A percentile compares a stretch with the other conserved stretches of the same genome.
Conservation (phyloP, 2,797 vertebrate genomes). For the Cynopterus sphinx region DNA sequence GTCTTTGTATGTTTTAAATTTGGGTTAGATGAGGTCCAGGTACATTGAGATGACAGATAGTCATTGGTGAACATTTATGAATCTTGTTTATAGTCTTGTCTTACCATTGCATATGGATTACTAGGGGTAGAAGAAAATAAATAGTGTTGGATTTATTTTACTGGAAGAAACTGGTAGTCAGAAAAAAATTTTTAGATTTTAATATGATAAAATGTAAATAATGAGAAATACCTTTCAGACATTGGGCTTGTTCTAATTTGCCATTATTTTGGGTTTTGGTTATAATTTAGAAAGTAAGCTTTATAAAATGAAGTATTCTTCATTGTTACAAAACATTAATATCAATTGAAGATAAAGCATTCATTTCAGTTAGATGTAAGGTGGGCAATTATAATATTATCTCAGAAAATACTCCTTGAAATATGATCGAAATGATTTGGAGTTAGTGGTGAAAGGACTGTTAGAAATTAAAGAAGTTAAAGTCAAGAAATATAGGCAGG, state of each 20-base stretch:
- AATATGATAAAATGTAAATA: constrained; percentile 34
- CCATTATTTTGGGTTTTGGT: background rate
- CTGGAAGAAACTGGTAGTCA: background rate
- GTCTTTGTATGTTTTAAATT: background rate
- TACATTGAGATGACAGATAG: background rate
- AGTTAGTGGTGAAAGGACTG: background rate
- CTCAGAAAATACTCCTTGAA: background rate
- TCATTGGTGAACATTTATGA: background rate
- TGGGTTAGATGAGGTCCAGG: background rate
- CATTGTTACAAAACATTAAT: constrained; percentile 8
- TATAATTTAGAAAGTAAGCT: constrained; percentile 8
- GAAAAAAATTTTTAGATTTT: constrained; percentile 35
- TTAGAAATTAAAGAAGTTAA: constrained; percentile 27
- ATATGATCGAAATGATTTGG: background rate
- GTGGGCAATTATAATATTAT: background rate
- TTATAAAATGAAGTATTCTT: background rate
- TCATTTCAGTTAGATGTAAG: constrained; percentile 43
- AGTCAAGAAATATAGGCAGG: background rate
- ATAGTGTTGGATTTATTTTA: constrained; percentile 31
- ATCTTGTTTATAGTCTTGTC: constrained; percentile 11
- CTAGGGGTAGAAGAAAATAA: background rate
- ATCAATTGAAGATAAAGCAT: constrained; percentile 18
- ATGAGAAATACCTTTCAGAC: background rate
- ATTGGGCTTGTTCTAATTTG: constrained; percentile 10
- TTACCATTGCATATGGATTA: background rate